phyloP scores from a whole-genome alignment of 2,797 vertebrate genomes.

The Sciurus vulgaris region DNA sequence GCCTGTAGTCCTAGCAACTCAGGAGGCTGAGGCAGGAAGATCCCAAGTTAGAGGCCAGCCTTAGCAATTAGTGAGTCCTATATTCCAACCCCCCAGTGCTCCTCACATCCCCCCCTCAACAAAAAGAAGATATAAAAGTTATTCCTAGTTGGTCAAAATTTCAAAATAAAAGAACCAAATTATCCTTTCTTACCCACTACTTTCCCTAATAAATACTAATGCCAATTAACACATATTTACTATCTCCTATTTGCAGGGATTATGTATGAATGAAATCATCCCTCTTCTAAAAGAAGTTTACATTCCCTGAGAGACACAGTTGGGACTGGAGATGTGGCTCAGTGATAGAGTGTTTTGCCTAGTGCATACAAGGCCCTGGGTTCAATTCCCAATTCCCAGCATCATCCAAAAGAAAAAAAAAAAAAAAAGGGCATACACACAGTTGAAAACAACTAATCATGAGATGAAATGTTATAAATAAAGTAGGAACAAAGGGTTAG shows the following conservation, averaged over 20 bases:
- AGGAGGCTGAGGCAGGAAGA: background rate
- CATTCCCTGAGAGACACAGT: background rate
- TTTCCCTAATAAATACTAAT: conserved; percentile 40
- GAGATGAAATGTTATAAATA: too few relatives aligned
- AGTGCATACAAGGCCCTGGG: too few relatives aligned
- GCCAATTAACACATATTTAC: conserved; percentile 33
- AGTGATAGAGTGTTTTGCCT: too few relatives aligned
- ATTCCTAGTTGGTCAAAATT: background rate
- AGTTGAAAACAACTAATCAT: too few relatives aligned
- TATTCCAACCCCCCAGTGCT: too few relatives aligned
- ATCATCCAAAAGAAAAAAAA: background rate
- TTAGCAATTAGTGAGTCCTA: background rate
- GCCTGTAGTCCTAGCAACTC: background rate
- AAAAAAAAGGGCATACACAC: background rate
- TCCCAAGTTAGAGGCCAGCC: background rate
- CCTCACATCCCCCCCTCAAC: too few relatives aligned
- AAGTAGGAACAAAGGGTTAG: too few relatives aligned
- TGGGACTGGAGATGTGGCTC: background rate
- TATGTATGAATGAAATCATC: conserved; percentile 33
- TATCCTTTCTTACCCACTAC: background rate
- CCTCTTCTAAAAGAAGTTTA: background rate
- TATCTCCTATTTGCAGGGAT: background rate
- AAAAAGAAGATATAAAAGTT: background rate
- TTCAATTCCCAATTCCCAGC: too few relatives aligned
- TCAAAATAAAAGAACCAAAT: conserved; percentile 48